phyloP scores from a whole-genome alignment of 2,888 invertebrate species.

The Pollenia griseotomentosa region DNA sequence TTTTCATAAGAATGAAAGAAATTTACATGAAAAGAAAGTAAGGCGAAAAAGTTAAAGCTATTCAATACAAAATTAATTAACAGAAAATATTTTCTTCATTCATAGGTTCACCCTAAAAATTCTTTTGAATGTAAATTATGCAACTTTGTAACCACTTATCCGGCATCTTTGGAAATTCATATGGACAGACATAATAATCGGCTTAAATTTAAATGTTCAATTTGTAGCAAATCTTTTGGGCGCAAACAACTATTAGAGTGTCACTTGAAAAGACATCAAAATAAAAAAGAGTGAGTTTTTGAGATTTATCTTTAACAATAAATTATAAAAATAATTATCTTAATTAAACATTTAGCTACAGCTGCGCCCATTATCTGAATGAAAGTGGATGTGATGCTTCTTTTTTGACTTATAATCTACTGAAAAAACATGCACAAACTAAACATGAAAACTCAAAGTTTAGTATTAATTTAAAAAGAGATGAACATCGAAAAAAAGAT shows the following conservation, averaged over 20 bases:
- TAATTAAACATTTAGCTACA: conserved; percentile 17
- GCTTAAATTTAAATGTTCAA: conserved; percentile 79
- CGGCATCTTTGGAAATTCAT: conserved; percentile 80
- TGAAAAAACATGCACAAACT: conserved; percentile 71
- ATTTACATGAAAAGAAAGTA: conserved; percentile 78
- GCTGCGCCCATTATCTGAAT: conserved; percentile 62
- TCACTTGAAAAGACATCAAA: conserved; percentile 79
- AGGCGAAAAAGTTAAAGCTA: neutral
- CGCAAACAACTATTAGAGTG: conserved; percentile 78
- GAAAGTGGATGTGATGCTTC: conserved; percentile 65
- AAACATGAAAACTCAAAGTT: conserved; percentile 59
- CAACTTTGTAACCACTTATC: conserved; percentile 79
- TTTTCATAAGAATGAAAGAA: conserved; percentile 81
- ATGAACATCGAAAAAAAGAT: neutral
- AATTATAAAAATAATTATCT: neutral
- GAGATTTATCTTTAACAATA: neutral
- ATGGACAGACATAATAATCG: conserved; percentile 79
- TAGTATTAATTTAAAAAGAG: conserved; percentile 6
- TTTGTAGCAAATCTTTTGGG: conserved; percentile 80
- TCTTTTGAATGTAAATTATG: conserved; percentile 78
- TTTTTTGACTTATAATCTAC: conserved; percentile 63
- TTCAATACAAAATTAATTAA: neutral
- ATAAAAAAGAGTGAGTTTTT: conserved; percentile 76
- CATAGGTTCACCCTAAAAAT: conserved; percentile 65
- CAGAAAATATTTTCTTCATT: neutral